Evolutionary conservation across 2,113 vertebrate species (phyloP), one percentile per base, ranked within the genome.

Genomic region (Condylura cristata): DNA sequence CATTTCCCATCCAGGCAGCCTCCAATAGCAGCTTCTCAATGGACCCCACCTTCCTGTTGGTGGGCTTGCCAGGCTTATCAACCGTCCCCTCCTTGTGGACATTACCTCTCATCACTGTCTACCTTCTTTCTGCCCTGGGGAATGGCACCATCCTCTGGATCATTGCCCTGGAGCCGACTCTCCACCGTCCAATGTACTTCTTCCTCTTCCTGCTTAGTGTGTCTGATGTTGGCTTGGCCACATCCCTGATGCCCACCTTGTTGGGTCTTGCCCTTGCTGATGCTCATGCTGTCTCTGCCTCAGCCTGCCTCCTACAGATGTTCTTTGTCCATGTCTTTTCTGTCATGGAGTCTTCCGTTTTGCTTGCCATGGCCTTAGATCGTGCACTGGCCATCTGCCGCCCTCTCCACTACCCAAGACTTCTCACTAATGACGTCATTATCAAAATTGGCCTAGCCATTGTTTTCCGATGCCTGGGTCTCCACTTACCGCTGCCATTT

Each of bases 291-390:
- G 32, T 97, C 61, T 65, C 94, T 39, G 97, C 97, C 10, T 81
- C 94, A 48, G 95, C 81, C 30, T 98, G 97, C 63, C 96, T 98
- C 79, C n/a, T 93, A 56, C 98, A 97, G 86, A 97, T 98, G 97
- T 98, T 98, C 90, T 97, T 97, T 79, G 95, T 97, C 76, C 98
- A 98, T 56, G 88, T 97, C 0, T 97, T 92, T 91, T 95, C 97
- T 0, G 87, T 97, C 0, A 96, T 94, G 86, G 97, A 98, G 87
- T 97, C 97, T 6, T 96, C 97, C 37, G 78, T 94, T 76, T 96
- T 98, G 30, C 92, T 98, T 1, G 86, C 96, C 0, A 97, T 97
- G 98, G 96, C 98, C 68, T 74, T 97, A 0, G 98, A 97, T 58
- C 3, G 83, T 8, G 96, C 94, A 0, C 0, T 97, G 32, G 98